Evolutionary conservation across 2,888 invertebrate genomes (phyloP).

Genomic region (Noctua fimbriata): DNA sequence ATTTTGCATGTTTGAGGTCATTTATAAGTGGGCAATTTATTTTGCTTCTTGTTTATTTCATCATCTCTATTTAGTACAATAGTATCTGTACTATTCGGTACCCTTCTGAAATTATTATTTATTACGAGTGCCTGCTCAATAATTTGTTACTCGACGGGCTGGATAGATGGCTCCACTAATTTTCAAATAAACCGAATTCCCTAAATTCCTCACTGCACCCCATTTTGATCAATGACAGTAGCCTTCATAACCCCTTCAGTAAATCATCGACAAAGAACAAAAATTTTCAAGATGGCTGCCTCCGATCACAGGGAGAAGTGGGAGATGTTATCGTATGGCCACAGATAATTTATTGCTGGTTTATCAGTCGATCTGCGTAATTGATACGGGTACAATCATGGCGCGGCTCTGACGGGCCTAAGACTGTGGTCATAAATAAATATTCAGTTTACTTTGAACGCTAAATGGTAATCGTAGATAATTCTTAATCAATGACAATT

Average conservation of each 20-base stretch:
- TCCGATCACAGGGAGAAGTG: conserved; percentile 76
- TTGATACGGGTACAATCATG: conserved; percentile 84
- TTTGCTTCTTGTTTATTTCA: not conserved
- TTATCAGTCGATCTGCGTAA: conserved; percentile 87
- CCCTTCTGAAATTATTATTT: conserved; percentile 7
- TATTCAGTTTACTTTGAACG: conserved; percentile 68
- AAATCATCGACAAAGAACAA: conserved; percentile 82
- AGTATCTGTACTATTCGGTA: not conserved
- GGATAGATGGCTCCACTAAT: not conserved
- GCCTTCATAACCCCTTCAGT: conserved; percentile 76
- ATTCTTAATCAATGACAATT: conserved; percentile 42
- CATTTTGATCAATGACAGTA: conserved; percentile 70
- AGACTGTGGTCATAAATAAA: conserved; percentile 71
- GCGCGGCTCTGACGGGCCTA: conserved; percentile 73
- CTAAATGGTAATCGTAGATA: conserved; percentile 48
- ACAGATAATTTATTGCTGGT: conserved; percentile 83
- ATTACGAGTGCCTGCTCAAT: not conserved
- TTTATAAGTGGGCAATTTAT: not conserved
- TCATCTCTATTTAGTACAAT: not conserved
- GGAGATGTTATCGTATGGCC: conserved; percentile 78
- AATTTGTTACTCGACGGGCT: conserved; percentile 22
- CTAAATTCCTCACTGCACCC: conserved; percentile 35
- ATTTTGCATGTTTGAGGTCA: not conserved
- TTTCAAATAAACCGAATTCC: conserved; percentile 8
- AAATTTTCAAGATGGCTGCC: conserved; percentile 74